Base-by-base conservation (phyloP, 2,113 vertebrate genomes). In the Herpailurus yagouaroundi region DNA sequence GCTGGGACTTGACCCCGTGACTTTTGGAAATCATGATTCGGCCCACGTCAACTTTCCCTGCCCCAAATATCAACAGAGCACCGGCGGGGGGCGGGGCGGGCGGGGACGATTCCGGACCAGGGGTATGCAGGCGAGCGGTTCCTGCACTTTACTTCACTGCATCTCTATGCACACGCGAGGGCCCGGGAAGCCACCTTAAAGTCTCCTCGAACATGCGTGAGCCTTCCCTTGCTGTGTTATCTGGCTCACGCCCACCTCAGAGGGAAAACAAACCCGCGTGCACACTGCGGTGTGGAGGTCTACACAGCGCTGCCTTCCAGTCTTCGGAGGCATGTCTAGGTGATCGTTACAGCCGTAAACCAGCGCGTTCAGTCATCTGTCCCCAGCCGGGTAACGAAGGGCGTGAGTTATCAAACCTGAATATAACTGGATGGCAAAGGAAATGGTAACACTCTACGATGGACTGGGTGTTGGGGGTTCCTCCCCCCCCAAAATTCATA, bases 11-110 rank as follows among this genome's bases (percentile, higher is more conserved):
- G 7, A 74, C 16, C 4, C 4, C 2, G 7, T 77, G 25, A 48
- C 48, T 48, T 31, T 9, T 18, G 15, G 27, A 14, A 48, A 48
- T 31, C 41, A 31, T 0, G 18, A 77, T 14, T 48, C 7, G 31
- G 41, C 38, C 73, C 73, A 31, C 3, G 13, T 45, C 27, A 45
- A 14, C 15, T 29, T 29, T 76, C 45, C 38, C 15, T 31, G 8
- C 15, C 74, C 74, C 45, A 31, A 48, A 9, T 8, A 31, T 48
- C 7, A 18, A 48, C 27, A 48, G 27, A 4, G 4, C 45, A 57
- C 3, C 0, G 57, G 0, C 6, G 2, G 1, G 27, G 14, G 41
- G 45, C 7, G 27, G 14, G 41, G 41, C 5, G 41, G 1, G 5
- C 5, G 5, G 15, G 14, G 27, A 10, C 13, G 15, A 48, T 7